Percentiles rank a stretch among this genome's conserved stretches.
These are phyloP conservation scores for Clarias macrocephalus DNA, from an alignment of 2,113 vertebrate genomes.

Conservation along the genomic window DNA sequence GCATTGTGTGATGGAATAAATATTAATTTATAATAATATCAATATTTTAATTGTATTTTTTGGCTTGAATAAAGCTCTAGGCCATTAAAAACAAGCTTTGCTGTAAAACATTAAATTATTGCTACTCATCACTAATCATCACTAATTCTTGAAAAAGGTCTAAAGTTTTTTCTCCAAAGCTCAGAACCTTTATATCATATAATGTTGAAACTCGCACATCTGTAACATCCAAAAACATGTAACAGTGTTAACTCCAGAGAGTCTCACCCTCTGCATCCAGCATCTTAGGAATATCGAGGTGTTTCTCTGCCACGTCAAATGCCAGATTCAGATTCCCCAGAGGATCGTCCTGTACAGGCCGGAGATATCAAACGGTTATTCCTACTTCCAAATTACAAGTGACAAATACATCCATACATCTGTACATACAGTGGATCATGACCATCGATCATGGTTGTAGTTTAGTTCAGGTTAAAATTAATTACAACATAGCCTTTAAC, in stretches of 20 bases:
- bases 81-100: too few species aligned
- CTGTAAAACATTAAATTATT: too few species aligned
- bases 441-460: too few species aligned
- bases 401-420: neutral
- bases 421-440: too few species aligned
- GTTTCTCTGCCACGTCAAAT: constrained; percentile 97
- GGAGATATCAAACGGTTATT: neutral
- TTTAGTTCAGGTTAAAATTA: too few species aligned
- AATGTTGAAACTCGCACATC: neutral
- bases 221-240: neutral
- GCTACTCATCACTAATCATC: neutral
- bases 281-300: constrained; percentile 99
- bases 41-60: too few species aligned
- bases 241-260: too few species aligned
- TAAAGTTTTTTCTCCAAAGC: neutral
- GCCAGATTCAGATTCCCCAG: constrained; percentile 96
- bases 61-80: too few species aligned
- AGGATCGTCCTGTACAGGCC: constrained; percentile 86
- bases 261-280: constrained; percentile 93
- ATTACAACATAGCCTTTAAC: too few species aligned
- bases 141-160: neutral
- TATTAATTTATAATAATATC: too few species aligned
- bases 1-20: too few species aligned
- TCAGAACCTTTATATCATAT: neutral
- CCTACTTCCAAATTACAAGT: neutral